Percentiles rank a stretch among this genome's conserved stretches.
These are phyloP conservation scores for Coleophora deauratella DNA, from an alignment of 2,888 invertebrate species.

Conservation along the genomic window DNA sequence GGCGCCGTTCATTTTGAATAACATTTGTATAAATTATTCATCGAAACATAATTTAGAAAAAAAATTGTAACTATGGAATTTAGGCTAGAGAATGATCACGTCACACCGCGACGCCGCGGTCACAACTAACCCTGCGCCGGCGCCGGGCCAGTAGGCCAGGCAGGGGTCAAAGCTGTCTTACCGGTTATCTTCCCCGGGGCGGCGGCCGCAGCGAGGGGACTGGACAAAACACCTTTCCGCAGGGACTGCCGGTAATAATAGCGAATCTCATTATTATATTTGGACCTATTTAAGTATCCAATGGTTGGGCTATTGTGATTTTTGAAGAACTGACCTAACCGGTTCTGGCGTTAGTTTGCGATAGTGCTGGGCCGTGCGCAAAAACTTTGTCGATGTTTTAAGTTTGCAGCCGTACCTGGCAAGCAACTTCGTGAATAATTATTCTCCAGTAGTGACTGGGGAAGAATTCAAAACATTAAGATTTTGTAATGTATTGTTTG, in stretches of 20 bases:
- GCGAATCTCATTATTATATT: conserved; percentile 63
- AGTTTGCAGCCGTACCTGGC: too few relatives aligned
- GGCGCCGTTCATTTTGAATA: too few relatives aligned
- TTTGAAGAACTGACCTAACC: conserved; percentile 69
- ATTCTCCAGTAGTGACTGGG: too few relatives aligned
- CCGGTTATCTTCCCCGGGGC: conserved; percentile 65
- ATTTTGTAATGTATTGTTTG: too few relatives aligned
- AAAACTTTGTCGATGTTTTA: conserved; percentile 10
- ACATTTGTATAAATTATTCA: too few relatives aligned
- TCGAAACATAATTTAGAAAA: too few relatives aligned
- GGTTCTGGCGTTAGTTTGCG: conserved; percentile 42
- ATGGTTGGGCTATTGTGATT: conserved; percentile 60
- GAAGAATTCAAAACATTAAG: too few relatives aligned
- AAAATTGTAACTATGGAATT: too few relatives aligned
- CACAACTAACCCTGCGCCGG: conserved; percentile 55
- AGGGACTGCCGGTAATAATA: conserved; percentile 41
- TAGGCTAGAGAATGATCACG: background rate
- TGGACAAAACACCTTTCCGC: conserved; percentile 57
- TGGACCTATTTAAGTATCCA: conserved; percentile 74
- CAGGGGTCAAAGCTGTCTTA: conserved; percentile 67
- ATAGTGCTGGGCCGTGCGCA: conserved; percentile 20
- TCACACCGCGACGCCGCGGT: conserved; percentile 25
- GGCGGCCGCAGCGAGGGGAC: conserved; percentile 53
- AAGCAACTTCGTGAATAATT: too few relatives aligned
- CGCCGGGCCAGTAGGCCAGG: too few relatives aligned